These are phyloP conservation scores for Apteryx owenii DNA, from an alignment of 2,113 vertebrate species.

Conservation along the genomic window DNA sequence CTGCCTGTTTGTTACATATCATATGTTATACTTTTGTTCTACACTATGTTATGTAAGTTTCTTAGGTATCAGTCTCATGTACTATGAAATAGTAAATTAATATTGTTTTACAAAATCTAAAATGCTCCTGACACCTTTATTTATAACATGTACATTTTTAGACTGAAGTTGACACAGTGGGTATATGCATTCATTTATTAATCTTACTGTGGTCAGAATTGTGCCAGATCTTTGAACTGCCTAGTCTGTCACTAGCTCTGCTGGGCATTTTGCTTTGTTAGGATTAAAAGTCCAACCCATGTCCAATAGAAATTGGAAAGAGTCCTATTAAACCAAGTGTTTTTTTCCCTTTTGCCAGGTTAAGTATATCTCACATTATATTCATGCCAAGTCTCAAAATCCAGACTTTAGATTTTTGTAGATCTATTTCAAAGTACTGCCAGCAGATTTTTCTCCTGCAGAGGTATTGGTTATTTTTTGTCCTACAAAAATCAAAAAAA, in stretches of 20 bases:
- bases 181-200: neutral
- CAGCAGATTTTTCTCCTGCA: neutral
- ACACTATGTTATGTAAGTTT: fast-evolving
- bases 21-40: neutral
- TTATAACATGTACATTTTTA: neutral
- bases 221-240: neutral
- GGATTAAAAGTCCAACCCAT: neutral
- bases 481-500: neutral
- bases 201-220: neutral
- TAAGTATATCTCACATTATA: neutral
- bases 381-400: neutral
- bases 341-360: neutral
- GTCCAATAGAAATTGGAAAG: neutral
- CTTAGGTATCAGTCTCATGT: neutral
- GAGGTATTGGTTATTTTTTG: neutral
- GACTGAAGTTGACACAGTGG: neutral
- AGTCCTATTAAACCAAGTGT: neutral
- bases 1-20: neutral
- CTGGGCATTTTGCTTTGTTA: neutral
- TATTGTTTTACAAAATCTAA: neutral
- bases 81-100: neutral
- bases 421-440: neutral
- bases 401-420: neutral
- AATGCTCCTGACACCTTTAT: neutral
- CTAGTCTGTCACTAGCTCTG: neutral